Evolutionary conservation across 1,140 invertebrate genomes (phyloP), one percentile per base, ranked within the genome.

Genomic region (Eulimnadia texana): DNA sequence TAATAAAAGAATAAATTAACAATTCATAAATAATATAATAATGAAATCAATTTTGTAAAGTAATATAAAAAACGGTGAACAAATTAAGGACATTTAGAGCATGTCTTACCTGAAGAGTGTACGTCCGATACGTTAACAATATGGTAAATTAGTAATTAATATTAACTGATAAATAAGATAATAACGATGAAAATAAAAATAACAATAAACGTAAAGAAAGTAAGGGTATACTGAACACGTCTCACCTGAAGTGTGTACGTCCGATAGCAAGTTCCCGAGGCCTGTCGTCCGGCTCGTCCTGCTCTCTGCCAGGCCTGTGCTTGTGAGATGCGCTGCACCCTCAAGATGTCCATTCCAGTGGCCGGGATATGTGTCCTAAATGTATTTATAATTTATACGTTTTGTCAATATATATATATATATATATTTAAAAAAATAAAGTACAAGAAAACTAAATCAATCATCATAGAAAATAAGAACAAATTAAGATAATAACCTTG

Each of bases 291-390:
- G 11, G 93, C 92, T 63, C 94, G 75, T 1, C 94, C 94, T 16
- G 86, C 82, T 60, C 93, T 77, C 76, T 98, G 94, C 83, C 86
- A 87, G 0, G 89, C 87, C 73, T 96, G 92, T 28, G 92, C 91
- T 73, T 90, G 85, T 3, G 93, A 93, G 63, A 95, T 84, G 68
- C 81, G 77, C 56, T 86, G 80, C 1, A 96, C 84, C 69, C 84
- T 84, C 42, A 98, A 71, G 11, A 88, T 72, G 72, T 97, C 92
- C 50, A 96, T 76, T 13, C 90, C 90, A 27, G 85, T 92, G 16
- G 74, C 76, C 3, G 88, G 80, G 69, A 90, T 86, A 77, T 86
- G 91, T 0, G 82, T 81, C 71, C 74, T 76, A 62, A 16, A 66
- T 63, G 25, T 65, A 58, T 47, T 60, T 61, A 53, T 65, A 57